A percentile compares a stretch with the other conserved stretches of the same genome.
These are phyloP conservation scores for Drosophila littoralis DNA, from an alignment of 1,140 invertebrate genomes.

Conservation along the genomic window DNA sequence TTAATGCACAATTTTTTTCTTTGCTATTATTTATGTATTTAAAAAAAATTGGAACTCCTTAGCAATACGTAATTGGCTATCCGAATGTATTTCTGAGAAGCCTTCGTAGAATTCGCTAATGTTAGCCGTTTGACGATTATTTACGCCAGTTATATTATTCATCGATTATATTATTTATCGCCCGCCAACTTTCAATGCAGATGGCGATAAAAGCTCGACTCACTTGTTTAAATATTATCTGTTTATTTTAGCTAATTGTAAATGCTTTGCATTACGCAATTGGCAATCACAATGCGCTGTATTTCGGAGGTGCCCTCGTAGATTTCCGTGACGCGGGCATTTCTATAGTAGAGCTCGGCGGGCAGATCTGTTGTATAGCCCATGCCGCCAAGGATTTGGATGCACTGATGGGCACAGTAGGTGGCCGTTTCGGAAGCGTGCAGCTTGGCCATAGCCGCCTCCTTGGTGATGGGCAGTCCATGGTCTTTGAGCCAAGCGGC, in stretches of 20 bases:
- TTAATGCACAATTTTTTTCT: not conserved
- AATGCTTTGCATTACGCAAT: constrained; percentile 26
- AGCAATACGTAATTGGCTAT: constrained; percentile 88
- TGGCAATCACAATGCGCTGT: constrained; percentile 95
- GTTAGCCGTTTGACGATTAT: too few species aligned
- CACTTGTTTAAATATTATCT: not conserved
- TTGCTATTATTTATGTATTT: not conserved
- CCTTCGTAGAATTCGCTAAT: constrained; percentile 93
- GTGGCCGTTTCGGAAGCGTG: constrained; percentile 97
- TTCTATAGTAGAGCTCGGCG: constrained; percentile 96
- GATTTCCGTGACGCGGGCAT: constrained; percentile 95
- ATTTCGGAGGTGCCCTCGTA: constrained; percentile 98
- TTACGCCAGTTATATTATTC: too few species aligned
- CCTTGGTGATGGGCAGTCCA: constrained; percentile 93
- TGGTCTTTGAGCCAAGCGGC: constrained; percentile 95
- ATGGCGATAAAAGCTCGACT: not conserved
- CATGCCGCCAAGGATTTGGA: constrained; percentile 90
- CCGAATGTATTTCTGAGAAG: constrained; percentile 98
- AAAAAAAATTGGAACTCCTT: constrained; percentile 16
- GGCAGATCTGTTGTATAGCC: constrained; percentile 98
- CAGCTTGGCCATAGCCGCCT: constrained; percentile 98
- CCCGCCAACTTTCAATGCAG: not conserved
- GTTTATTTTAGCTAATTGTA: constrained; percentile 10
- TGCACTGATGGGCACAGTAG: constrained; percentile 92
- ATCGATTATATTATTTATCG: not conserved